Conservation (phyloP, 2,888 invertebrate genomes). For the Rhingia campestris region DNA sequence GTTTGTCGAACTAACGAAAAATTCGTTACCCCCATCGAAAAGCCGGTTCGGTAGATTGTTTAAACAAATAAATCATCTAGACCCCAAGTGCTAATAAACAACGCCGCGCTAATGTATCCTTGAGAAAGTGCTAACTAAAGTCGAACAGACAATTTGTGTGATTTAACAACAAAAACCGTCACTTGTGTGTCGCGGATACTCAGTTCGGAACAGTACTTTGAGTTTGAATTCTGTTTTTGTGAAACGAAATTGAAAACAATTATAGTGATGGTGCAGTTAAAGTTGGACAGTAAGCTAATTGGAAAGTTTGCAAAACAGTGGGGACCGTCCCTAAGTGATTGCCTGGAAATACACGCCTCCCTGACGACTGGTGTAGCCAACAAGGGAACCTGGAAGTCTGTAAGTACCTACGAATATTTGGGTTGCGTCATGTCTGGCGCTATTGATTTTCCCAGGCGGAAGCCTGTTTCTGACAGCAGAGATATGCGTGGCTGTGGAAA, state of each 20-base stretch:
- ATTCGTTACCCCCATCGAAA: slow-evolving; percentile 1
- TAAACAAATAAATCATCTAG: slow-evolving; percentile 4
- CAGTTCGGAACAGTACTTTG: neutral
- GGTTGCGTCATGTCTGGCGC: slow-evolving; percentile 36
- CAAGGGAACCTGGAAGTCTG: slow-evolving; percentile 77
- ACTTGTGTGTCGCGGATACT: slow-evolving; percentile 14
- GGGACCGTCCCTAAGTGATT: slow-evolving; percentile 78
- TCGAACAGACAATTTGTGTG: neutral
- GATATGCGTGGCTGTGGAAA: slow-evolving; percentile 38
- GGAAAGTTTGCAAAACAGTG: slow-evolving; percentile 76
- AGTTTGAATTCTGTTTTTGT: neutral
- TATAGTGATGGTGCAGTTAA: slow-evolving; percentile 76
- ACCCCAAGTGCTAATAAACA: slow-evolving; percentile 46
- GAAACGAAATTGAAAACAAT: slow-evolving; percentile 2
- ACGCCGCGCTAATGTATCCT: slow-evolving; percentile 28
- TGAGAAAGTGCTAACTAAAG: slow-evolving; percentile 46
- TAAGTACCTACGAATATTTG: slow-evolving; percentile 73
- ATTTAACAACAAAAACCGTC: neutral
- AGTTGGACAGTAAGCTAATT: slow-evolving; percentile 76
- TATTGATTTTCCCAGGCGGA: slow-evolving; percentile 64
- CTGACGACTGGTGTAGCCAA: slow-evolving; percentile 76
- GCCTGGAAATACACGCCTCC: slow-evolving; percentile 77
- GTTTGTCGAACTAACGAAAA: slow-evolving; percentile 4
- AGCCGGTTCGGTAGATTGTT: slow-evolving; percentile 29
- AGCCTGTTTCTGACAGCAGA: slow-evolving; percentile 12